Evolutionary conservation across 2,797 vertebrate genomes (phyloP).

Genomic region (Steatocranus sp.): DNA sequence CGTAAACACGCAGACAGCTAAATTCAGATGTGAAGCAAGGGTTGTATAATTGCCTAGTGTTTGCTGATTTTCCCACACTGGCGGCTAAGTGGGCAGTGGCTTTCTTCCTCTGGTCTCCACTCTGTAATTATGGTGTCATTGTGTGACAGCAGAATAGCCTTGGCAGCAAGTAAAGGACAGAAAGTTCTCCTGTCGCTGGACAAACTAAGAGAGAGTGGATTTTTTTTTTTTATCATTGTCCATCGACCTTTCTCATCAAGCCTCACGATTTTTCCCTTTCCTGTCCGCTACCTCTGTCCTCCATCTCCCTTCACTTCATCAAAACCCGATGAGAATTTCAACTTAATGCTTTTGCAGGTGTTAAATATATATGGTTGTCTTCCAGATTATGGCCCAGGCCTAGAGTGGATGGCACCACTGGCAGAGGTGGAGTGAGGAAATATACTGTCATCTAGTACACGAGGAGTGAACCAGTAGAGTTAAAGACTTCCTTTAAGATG

Average conservation of each 20-base stretch:
- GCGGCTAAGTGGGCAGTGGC: conserved; percentile 47
- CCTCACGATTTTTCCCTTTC: neutral
- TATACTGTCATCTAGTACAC: neutral
- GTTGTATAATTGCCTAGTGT: conserved; percentile 43
- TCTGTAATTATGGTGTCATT: conserved; percentile 65
- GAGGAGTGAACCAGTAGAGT: neutral
- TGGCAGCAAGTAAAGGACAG: conserved; percentile 26
- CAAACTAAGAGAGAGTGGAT: neutral
- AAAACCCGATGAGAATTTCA: conserved; percentile 46
- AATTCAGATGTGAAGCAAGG: conserved; percentile 10
- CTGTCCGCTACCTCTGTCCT: neutral
- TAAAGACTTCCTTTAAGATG: neutral
- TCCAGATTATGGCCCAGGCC: conserved; percentile 5
- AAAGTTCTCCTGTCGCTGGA: conserved; percentile 28
- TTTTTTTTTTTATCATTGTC: neutral
- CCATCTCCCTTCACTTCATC: neutral
- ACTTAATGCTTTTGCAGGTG: conserved; percentile 41
- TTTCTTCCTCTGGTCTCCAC: conserved; percentile 34
- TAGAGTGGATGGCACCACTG: conserved; percentile 1
- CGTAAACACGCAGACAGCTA: conserved; percentile 7
- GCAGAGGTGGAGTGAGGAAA: neutral
- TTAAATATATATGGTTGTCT: conserved; percentile 36
- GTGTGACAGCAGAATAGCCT: conserved; percentile 45
- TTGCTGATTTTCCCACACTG: conserved; percentile 35
- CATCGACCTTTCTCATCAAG: neutral